These are phyloP conservation scores for Sebastes diploproa DNA, from an alignment of 2,797 vertebrate species.

Conservation along the genomic window DNA sequence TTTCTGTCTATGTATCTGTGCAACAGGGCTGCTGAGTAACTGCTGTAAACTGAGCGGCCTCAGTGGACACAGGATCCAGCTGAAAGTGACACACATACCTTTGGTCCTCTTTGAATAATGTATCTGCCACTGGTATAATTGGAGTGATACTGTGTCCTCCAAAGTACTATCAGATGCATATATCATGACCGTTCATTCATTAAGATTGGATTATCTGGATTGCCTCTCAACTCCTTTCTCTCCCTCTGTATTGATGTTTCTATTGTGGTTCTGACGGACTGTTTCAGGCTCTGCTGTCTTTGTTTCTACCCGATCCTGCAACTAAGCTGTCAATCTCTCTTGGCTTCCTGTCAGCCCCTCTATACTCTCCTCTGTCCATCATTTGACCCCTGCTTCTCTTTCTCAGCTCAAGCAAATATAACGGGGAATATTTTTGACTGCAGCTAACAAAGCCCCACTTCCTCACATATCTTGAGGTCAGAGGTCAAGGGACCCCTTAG, in stretches of 20 bases:
- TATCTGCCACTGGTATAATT: conserved; percentile 41
- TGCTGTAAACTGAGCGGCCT: conserved; percentile 51
- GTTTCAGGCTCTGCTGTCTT: conserved; percentile 13
- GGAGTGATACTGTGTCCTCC: conserved; percentile 57
- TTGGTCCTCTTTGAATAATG: conserved; percentile 71
- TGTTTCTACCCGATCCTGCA: conserved; percentile 31
- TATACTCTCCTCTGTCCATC: background rate
- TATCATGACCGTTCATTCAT: conserved; percentile 68
- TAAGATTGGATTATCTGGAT: conserved; percentile 57
- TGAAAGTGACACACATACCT: conserved; percentile 66
- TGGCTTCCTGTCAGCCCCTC: background rate
- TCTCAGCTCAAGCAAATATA: background rate
- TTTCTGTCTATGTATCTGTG: too few relatives aligned
- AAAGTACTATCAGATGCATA: conserved; percentile 62
- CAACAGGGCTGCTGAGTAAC: background rate
- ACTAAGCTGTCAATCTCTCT: conserved; percentile 13
- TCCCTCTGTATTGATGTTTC: conserved; percentile 19
- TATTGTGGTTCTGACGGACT: conserved; percentile 15
- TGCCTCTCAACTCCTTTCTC: conserved; percentile 16
- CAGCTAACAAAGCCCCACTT: background rate
- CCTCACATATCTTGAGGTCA: background rate
- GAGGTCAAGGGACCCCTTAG: too few relatives aligned
- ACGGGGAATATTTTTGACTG: background rate
- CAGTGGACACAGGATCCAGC: conserved; percentile 64
- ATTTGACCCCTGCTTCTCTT: conserved; percentile 9